Evolutionary conservation across 2,113 vertebrate species (phyloP), one percentile per base, ranked within the genome.

Genomic region (Monopterus albus): DNA sequence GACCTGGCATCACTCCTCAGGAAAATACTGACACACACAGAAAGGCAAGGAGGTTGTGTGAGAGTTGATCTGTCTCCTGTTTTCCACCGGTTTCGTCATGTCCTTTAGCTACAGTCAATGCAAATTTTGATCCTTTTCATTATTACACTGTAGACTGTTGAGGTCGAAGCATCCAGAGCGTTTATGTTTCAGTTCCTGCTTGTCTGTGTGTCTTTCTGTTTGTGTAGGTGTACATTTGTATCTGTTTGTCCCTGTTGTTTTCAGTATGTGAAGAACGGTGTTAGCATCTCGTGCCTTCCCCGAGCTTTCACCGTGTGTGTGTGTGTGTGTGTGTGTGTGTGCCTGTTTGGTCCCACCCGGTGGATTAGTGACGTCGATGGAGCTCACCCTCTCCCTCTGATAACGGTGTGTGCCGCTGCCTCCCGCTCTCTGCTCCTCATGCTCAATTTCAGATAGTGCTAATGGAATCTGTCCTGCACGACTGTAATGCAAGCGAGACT

Each of bases 361-460:
- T 94, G 96, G 96, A 98, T 98, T 98, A 96, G 96, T 97, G 96
- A 96, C 95, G 93, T 95, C 89, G 95, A 91, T 93, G 70, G 83
- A 78, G 77, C 84, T 85, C 87, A 74, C 87, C 76, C 88, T 87
- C 81, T 95, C 93, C 94, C 95, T 95, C 92, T 95, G 96, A 97
- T 97, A 98, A 97, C 94, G 93, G 93, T 89, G 94, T 94, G 93
- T 94, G 88, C 61, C 60, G 52, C 82, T 58, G 78, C 78, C 83
- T 70, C 72, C 82, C 75, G 77, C 82, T 89, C 84, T 72, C 81
- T 78, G 79, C 88, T 85, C 79, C 84, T 58, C 40, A 94, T 92
- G 95, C 95, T 97, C 96, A 96, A 96, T 97, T 96, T 97, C 96
- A 96, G 96, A 98, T 98, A 98, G 95, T 91, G 95, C 95, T 98